These are phyloP conservation scores for Harmothoe impar DNA, from an alignment of 2,888 invertebrate species.

Conservation along the genomic window DNA sequence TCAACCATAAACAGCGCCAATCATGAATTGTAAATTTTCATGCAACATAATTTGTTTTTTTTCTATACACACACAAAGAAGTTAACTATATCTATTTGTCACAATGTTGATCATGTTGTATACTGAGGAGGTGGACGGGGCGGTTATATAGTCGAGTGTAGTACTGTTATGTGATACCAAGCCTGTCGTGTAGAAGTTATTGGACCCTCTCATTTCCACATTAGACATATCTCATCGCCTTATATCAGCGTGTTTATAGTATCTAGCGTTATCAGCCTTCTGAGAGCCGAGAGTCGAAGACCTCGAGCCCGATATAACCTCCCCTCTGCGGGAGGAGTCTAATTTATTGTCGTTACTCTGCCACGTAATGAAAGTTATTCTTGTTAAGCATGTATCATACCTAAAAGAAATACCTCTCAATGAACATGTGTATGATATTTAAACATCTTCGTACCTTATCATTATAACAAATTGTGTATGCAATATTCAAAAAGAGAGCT, in stretches of 20 bases:
- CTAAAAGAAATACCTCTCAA: slow-evolving; percentile 48
- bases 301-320: background rate
- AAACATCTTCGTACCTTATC: slow-evolving; percentile 24
- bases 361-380: slow-evolving; percentile 24
- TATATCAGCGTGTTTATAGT: background rate
- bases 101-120: slow-evolving; percentile 18
- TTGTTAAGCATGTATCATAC: slow-evolving; percentile 53
- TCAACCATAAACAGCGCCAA: background rate
- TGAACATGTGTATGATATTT: slow-evolving; percentile 41
- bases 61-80: background rate
- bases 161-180: slow-evolving; percentile 35
- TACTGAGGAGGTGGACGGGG: background rate
- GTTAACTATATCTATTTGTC: slow-evolving; percentile 35
- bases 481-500: slow-evolving; percentile 43
- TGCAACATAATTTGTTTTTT: slow-evolving; percentile 4
- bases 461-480: slow-evolving; percentile 51
- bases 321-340: background rate
- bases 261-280: slow-evolving; percentile 2
- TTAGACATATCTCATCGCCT: slow-evolving; percentile 51
- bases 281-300: background rate
- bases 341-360: slow-evolving; percentile 18
- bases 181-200: slow-evolving; percentile 41
- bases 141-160: slow-evolving; percentile 41
- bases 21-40: slow-evolving; percentile 10
- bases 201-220: slow-evolving; percentile 47